phyloP scores from a whole-genome alignment of 2,888 invertebrate species.

The Drosophila anceps region DNA sequence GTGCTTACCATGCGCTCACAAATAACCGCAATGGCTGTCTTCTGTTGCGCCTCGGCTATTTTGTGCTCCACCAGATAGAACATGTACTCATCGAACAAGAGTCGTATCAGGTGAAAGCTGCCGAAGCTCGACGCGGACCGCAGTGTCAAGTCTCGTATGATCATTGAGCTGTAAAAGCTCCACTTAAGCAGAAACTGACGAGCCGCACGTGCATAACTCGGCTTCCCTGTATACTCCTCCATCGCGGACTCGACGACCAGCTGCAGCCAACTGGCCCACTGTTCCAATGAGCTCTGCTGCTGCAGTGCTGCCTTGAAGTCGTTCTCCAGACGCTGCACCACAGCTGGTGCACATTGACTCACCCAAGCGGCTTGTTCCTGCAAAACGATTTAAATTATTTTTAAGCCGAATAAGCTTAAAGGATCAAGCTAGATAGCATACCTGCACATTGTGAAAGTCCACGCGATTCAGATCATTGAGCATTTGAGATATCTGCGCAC shows the following conservation, averaged over 20 bases:
- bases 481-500: conserved; percentile 98
- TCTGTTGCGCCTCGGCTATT: conserved; percentile 95
- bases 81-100: conserved; percentile 99
- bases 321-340: conserved; percentile 93
- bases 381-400: background rate
- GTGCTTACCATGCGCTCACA: conserved; percentile 85
- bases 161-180: conserved; percentile 99
- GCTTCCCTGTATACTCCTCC: conserved; percentile 93
- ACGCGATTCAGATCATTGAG: conserved; percentile 97
- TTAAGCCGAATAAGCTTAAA: too few relatives aligned
- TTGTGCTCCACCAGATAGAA: conserved; percentile 99
- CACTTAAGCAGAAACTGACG: conserved; percentile 98
- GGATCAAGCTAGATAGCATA: conserved; percentile 76
- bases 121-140: conserved; percentile 99
- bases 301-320: conserved; percentile 97
- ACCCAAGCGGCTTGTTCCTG: conserved; percentile 96
- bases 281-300: conserved; percentile 96
- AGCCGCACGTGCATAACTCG: conserved; percentile 93
- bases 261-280: conserved; percentile 99
- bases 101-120: conserved; percentile 98
- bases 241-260: conserved; percentile 95
- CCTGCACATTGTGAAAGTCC: conserved; percentile 98
- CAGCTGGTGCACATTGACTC: conserved; percentile 95
- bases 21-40: conserved; percentile 98
- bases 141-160: conserved; percentile 98